Percentiles rank a stretch among this genome's conserved stretches.
These are phyloP conservation scores for Drosophila demipolita DNA, from an alignment of 2,888 invertebrate genomes.

Conservation along the genomic window DNA sequence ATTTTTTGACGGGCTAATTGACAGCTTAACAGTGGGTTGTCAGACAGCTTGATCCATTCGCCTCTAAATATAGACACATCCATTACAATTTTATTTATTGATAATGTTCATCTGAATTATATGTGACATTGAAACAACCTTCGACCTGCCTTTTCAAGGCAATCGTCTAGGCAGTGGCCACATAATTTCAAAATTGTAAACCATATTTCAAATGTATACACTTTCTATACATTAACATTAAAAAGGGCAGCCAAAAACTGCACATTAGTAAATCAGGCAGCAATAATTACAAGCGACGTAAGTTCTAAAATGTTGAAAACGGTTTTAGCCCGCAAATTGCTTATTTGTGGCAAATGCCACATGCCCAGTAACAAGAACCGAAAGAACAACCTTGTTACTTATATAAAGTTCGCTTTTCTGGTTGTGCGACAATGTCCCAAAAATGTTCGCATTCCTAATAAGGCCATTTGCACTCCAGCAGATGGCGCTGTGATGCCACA, in stretches of 20 bases:
- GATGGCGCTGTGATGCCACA: constrained; percentile 51
- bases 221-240: not conserved
- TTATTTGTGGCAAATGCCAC: constrained; percentile 52
- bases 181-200: not conserved
- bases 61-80: not conserved
- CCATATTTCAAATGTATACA: not conserved
- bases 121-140: not conserved
- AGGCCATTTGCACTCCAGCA: constrained; percentile 56
- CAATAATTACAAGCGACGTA: constrained; percentile 15
- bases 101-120: not conserved
- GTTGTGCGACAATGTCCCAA: constrained; percentile 33
- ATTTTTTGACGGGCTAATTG: not conserved
- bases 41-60: not conserved
- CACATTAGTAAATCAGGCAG: constrained; percentile 17
- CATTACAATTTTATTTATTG: not conserved
- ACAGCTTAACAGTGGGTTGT: constrained; percentile 9
- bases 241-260: not conserved
- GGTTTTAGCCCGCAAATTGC: constrained; percentile 59
- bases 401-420: constrained; percentile 73
- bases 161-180: not conserved
- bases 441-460: constrained; percentile 57
- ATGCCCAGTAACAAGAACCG: constrained; percentile 4
- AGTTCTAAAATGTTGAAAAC: constrained; percentile 57
- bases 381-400: constrained; percentile 56
- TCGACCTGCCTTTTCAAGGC: not conserved